A percentile compares a stretch with the other conserved stretches of the same genome.
These are phyloP conservation scores for Condylura cristata DNA, from an alignment of 2,113 vertebrate genomes.

Conservation along the genomic window DNA sequence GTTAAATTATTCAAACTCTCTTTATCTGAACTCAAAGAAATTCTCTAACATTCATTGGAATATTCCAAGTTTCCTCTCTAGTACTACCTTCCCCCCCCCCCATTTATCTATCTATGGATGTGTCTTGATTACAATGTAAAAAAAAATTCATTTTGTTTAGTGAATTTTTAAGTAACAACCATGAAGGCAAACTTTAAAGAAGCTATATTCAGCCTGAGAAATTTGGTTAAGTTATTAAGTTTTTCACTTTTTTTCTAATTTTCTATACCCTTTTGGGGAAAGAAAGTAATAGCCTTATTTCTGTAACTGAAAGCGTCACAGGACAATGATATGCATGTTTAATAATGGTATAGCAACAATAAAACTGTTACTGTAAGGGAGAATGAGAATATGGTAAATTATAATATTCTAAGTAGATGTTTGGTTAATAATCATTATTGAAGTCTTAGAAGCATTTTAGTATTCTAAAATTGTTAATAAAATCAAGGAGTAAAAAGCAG, in stretches of 20 bases:
- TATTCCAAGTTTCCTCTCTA: neutral
- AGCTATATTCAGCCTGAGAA: neutral
- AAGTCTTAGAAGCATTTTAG: neutral
- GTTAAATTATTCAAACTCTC: constrained; percentile 61
- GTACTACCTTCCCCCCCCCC: constrained; percentile 54
- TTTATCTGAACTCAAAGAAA: constrained; percentile 37
- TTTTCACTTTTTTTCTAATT: neutral
- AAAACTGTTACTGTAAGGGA: neutral
- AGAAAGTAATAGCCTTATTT: neutral
- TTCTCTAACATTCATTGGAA: constrained; percentile 30
- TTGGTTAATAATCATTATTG: neutral
- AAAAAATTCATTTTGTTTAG: neutral
- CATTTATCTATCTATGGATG: constrained; percentile 17
- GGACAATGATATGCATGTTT: neutral
- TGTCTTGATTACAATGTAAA: neutral
- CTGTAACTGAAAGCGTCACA: neutral
- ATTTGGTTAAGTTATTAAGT: neutral
- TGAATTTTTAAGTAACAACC: neutral
- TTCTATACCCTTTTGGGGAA: neutral
- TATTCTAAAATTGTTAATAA: neutral
- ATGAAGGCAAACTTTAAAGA: neutral
- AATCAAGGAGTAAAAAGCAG: neutral
- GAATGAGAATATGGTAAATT: neutral
- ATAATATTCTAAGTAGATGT: neutral
- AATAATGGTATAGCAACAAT: neutral